Evolutionary conservation across 2,888 invertebrate species (phyloP).

Genomic region (Miltochrista miniata): DNA sequence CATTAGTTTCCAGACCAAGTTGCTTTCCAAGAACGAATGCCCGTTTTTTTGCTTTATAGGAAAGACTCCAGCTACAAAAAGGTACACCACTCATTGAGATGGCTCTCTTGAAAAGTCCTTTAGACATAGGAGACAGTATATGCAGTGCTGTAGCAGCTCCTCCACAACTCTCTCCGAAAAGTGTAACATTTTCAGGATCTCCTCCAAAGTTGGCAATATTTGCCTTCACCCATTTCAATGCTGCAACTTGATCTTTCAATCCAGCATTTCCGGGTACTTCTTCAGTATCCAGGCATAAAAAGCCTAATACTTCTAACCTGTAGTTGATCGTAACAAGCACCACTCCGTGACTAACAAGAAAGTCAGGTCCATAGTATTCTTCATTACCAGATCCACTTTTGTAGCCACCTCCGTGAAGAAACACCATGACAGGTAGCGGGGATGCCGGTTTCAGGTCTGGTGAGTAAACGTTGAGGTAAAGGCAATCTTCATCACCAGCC

Average conservation of each 20-base stretch:
- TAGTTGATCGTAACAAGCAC: conserved; percentile 59
- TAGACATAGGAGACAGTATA: conserved; percentile 51
- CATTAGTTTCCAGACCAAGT: conserved; percentile 48
- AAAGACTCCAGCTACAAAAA: conserved; percentile 48
- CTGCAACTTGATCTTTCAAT: conserved; percentile 54
- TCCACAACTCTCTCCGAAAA: conserved; percentile 59
- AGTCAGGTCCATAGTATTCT: conserved; percentile 52
- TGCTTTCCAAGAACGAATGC: conserved; percentile 53
- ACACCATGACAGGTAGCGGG: conserved; percentile 55
- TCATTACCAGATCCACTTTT: conserved; percentile 50
- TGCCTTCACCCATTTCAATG: conserved; percentile 48
- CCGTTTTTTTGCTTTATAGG: conserved; percentile 42
- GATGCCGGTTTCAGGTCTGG: conserved; percentile 34
- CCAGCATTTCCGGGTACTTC: conserved; percentile 59
- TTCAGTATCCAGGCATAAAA: conserved; percentile 46
- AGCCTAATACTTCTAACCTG: conserved; percentile 49
- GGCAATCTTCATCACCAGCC: conserved; percentile 54
- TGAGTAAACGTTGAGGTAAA: conserved; percentile 56
- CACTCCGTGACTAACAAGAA: conserved; percentile 48
- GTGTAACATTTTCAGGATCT: conserved; percentile 49
- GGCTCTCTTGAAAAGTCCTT: conserved; percentile 49
- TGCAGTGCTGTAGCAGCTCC: conserved; percentile 44
- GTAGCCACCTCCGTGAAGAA: conserved; percentile 56
- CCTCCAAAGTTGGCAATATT: conserved; percentile 53
- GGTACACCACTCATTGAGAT: conserved; percentile 52